phyloP scores from a whole-genome alignment of 1,140 invertebrate genomes.

The Papilio polyxenes region DNA sequence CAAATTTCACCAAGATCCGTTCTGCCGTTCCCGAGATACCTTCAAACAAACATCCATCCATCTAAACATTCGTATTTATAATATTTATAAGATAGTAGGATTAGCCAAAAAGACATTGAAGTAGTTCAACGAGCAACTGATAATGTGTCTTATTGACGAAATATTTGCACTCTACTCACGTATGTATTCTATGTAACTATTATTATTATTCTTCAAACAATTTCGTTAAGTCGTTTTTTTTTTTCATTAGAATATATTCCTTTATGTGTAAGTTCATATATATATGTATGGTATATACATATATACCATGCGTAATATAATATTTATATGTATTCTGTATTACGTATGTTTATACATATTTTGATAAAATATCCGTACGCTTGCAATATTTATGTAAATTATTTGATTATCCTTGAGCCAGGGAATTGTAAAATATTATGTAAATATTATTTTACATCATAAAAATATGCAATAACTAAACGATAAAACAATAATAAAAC shows the following conservation, averaged over 20 bases:
- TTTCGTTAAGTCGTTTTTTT: background rate
- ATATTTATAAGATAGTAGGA: too few relatives aligned
- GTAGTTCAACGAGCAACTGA: background rate
- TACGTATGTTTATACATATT: too few relatives aligned
- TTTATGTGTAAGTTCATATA: slow-evolving; percentile 13
- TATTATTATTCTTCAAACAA: background rate
- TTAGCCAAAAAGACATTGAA: too few relatives aligned
- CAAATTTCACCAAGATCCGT: too few relatives aligned
- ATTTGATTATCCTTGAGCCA: background rate
- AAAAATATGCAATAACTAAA: background rate
- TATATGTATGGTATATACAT: too few relatives aligned
- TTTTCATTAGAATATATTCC: background rate
- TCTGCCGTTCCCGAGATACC: too few relatives aligned
- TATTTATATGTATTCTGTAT: too few relatives aligned
- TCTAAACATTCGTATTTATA: too few relatives aligned
- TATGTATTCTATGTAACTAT: background rate
- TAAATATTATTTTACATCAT: too few relatives aligned
- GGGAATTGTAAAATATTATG: too few relatives aligned
- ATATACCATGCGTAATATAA: too few relatives aligned
- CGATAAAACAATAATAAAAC: background rate
- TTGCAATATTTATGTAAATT: background rate
- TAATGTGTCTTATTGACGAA: background rate
- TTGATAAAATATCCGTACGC: background rate
- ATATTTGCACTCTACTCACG: background rate
- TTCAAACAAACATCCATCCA: too few relatives aligned